Evolutionary conservation across 2,113 vertebrate genomes (phyloP), one percentile per base, ranked within the genome.

Genomic region (Hemiscyllium ocellatum): DNA sequence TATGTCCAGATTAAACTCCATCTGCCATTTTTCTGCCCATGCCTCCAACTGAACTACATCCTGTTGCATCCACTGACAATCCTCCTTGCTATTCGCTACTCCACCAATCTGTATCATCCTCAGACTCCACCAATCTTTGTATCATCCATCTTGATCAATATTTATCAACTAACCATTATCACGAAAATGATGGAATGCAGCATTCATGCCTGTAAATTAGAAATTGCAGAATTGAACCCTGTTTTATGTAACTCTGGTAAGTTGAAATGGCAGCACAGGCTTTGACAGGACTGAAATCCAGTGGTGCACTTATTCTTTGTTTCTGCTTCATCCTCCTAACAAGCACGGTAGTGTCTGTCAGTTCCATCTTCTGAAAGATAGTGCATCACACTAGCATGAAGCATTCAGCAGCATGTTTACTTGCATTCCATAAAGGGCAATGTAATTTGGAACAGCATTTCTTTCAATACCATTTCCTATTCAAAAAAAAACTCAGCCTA

Each of bases 391-490:
- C 61, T n/a, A 37, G 19, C n/a, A n/a, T 3, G 19, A 33, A 91
- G 33, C 2, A 91, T 66, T 6, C 17, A 68, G 61, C 61, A 93
- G 15, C 15, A 6, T 15, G 22, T 22, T 66, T 66, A n/a, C 20
- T 93, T 22, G 17, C 61, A 93, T 93, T 37, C 15, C 61, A 37
- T 33, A 42, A 93, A 93, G 61, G 33, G 33, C 10, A 68, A 37
- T 93, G 61, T 20, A 37, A 19, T 66, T 91, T 93, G 19, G 61
- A 66, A 37, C n/a, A 8, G 33, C 33, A 68, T 66, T 33, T 66
- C 61, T 65, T 93, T 68, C n/a, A 93, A 66, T 93, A 66, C 26
- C 6, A 93, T 68, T 93, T 93, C 33, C 89, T 93, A 61, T 56
- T 61, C 42, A 61, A 61, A 93, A 66, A 93, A 68, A 93, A 66